These are phyloP conservation scores for Gastracanthus pulcherrimus DNA, from an alignment of 2,888 invertebrate genomes.

Conservation along the genomic window DNA sequence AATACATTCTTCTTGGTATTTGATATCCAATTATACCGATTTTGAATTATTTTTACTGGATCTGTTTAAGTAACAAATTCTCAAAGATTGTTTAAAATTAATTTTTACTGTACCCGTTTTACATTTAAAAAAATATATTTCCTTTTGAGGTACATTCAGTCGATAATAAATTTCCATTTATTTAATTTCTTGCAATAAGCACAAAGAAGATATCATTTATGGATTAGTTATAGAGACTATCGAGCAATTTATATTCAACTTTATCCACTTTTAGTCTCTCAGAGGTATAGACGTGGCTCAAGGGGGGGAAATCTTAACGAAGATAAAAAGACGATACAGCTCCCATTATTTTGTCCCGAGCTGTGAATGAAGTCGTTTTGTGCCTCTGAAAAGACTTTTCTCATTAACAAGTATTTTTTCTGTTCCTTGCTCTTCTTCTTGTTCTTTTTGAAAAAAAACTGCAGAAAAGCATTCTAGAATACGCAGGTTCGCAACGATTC, in stretches of 20 bases:
- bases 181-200: too few relatives aligned
- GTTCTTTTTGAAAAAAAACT: neutral
- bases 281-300: neutral
- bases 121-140: too few relatives aligned
- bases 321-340: neutral
- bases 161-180: conserved; percentile 3
- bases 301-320: conserved; percentile 20
- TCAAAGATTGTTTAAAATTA: too few relatives aligned
- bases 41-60: too few relatives aligned
- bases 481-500: neutral
- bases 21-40: too few relatives aligned
- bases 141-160: too few relatives aligned
- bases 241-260: conserved; percentile 8
- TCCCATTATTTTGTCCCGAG: neutral
- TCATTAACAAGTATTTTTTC: neutral
- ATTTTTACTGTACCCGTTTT: too few relatives aligned
- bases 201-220: too few relatives aligned
- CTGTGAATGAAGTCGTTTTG: neutral
- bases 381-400: conserved; percentile 18
- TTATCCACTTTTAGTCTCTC: neutral
- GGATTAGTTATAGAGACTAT: neutral
- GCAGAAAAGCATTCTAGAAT: too few relatives aligned
- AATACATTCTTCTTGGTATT: too few relatives aligned
- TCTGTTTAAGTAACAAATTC: too few relatives aligned
- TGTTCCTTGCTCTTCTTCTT: neutral